Evolutionary conservation across 2,888 invertebrate species (phyloP).

Genomic region (Nesidiocoris tenuis): DNA sequence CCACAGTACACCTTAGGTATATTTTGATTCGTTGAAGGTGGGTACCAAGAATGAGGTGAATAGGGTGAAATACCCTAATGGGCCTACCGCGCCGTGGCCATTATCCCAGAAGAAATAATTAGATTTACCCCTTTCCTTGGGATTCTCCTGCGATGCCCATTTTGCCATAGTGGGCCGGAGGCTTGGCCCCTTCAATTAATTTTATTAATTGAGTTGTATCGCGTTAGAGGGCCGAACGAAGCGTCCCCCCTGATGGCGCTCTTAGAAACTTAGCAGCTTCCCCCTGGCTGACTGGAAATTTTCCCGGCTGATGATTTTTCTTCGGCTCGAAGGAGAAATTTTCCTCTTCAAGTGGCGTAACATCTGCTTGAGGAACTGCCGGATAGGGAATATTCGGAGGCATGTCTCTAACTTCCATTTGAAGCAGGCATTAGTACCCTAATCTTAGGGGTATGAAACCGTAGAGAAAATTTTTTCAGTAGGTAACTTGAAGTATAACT

Average conservation of each 20-base stretch:
- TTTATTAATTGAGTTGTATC: slow-evolving; percentile 48
- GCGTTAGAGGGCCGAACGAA: slow-evolving; percentile 25
- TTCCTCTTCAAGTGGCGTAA: too few relatives aligned
- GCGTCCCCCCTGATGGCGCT: slow-evolving; percentile 24
- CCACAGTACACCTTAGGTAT: too few relatives aligned
- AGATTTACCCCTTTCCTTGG: slow-evolving; percentile 17
- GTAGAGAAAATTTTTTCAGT: too few relatives aligned
- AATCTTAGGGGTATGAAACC: too few relatives aligned
- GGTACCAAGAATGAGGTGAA: neutral
- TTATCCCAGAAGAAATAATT: slow-evolving; percentile 37
- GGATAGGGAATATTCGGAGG: too few relatives aligned
- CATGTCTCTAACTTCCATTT: too few relatives aligned
- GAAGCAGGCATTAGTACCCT: too few relatives aligned
- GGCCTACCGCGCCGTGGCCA: slow-evolving; percentile 26
- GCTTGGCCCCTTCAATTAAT: slow-evolving; percentile 40
- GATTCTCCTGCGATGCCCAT: neutral
- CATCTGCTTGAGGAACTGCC: too few relatives aligned
- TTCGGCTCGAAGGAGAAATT: neutral
- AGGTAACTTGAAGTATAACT: too few relatives aligned
- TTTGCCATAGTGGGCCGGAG: neutral
- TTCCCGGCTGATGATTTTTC: slow-evolving; percentile 3
- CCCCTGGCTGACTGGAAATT: neutral
- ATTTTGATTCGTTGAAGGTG: too few relatives aligned
- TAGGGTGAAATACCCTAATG: slow-evolving; percentile 11
- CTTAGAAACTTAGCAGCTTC: slow-evolving; percentile 17